A percentile compares a stretch with the other conserved stretches of the same genome.
These are phyloP conservation scores for Dynastes hyllus DNA, from an alignment of 2,888 invertebrate species.

Conservation along the genomic window DNA sequence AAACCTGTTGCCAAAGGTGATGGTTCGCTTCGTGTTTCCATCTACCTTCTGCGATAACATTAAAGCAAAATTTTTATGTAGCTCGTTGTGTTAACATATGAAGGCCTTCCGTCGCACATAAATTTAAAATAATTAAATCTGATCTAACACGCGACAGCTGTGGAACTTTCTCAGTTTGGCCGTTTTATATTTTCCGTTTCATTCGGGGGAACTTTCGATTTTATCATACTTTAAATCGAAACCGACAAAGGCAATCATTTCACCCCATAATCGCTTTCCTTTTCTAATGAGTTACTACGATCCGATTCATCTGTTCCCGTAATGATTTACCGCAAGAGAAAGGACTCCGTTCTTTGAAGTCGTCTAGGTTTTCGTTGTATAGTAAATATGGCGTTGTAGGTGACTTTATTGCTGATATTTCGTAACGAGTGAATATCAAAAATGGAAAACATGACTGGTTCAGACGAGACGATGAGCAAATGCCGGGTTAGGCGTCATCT, in stretches of 20 bases:
- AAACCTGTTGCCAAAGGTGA: too few species aligned
- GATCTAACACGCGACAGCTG: slow-evolving; percentile 24
- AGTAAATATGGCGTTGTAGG: slow-evolving; percentile 14
- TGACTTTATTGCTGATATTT: slow-evolving; percentile 28
- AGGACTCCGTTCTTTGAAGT: slow-evolving; percentile 24
- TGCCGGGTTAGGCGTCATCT: slow-evolving; percentile 59
- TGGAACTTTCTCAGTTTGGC: slow-evolving; percentile 36
- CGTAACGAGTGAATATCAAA: slow-evolving; percentile 13
- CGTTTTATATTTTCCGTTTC: slow-evolving; percentile 25
- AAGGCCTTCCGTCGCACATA: background rate
- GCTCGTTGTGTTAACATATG: slow-evolving; percentile 1
- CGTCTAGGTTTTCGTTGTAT: slow-evolving; percentile 1
- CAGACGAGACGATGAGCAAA: slow-evolving; percentile 44
- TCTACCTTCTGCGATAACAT: background rate
- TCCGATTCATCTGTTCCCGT: slow-evolving; percentile 8
- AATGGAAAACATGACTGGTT: slow-evolving; percentile 35
- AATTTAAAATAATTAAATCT: slow-evolving; percentile 34
- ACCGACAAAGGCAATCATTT: slow-evolving; percentile 31
- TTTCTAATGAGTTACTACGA: slow-evolving; percentile 3
- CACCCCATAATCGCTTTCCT: slow-evolving; percentile 24
- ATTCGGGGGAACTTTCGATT: slow-evolving; percentile 38
- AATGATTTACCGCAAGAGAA: slow-evolving; percentile 40
- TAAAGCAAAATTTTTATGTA: background rate
- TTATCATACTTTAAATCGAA: slow-evolving; percentile 23
- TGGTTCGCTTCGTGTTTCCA: background rate